A percentile compares a stretch with the other conserved stretches of the same genome.
Conservation (phyloP, 37 sponge, comb jelly and placozoan genomes). For the Bolinopsis microptera region DNA sequence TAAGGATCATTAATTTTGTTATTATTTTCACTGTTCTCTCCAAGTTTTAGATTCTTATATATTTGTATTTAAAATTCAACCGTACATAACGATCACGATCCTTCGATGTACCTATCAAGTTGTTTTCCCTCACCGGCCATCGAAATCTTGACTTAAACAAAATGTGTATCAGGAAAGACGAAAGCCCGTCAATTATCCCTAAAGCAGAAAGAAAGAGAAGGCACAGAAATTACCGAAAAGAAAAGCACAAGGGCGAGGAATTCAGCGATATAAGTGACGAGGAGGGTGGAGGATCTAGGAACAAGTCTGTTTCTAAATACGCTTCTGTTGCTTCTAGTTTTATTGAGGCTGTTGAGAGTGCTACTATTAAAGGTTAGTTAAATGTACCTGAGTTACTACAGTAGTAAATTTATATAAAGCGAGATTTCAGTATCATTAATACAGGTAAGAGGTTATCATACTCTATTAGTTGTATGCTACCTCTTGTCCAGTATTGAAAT, state of each 20-base stretch:
- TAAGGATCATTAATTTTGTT: background rate
- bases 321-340: constrained; percentile 42
- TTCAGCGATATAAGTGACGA: constrained; percentile 49
- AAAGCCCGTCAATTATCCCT: background rate
- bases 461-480: no score
- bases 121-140: no score
- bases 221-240: constrained; percentile 35
- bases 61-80: no score
- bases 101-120: no score
- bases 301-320: background rate
- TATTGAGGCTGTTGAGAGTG: constrained; percentile 41
- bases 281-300: constrained; percentile 16
- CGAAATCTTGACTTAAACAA: background rate
- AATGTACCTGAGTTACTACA: no score
- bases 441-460: no score
- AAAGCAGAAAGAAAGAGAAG: background rate
- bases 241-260: background rate
- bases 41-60: no score
- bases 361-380: constrained; percentile 27
- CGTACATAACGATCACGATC: no score
- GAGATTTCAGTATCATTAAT: no score
- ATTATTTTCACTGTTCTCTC: no score
- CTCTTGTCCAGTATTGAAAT: no score
- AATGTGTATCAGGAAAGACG: background rate
- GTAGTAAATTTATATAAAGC: no score